Evolutionary conservation across 2,797 vertebrate genomes (phyloP).

Genomic region (Sciaenops ocellatus): DNA sequence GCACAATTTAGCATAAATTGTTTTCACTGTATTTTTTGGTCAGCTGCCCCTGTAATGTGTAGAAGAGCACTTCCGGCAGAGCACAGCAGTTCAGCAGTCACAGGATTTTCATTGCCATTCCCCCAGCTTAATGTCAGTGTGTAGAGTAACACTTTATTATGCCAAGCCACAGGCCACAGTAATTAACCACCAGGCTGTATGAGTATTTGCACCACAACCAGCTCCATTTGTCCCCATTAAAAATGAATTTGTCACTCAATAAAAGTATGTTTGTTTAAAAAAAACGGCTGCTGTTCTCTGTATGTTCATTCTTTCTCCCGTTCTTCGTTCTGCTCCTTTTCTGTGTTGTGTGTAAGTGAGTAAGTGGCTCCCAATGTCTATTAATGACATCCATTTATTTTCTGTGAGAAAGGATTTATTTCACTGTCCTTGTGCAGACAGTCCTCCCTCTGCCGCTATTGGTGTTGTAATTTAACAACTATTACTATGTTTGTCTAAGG

Average conservation of each 20-base stretch:
- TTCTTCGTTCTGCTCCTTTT: slow-evolving; percentile 22
- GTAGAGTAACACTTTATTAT: slow-evolving; percentile 44
- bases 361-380: slow-evolving; percentile 64
- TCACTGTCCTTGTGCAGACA: slow-evolving; percentile 63
- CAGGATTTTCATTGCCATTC: slow-evolving; percentile 51
- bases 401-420: slow-evolving; percentile 69
- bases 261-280: slow-evolving; percentile 67
- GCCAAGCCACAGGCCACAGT: slow-evolving; percentile 61
- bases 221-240: slow-evolving; percentile 72
- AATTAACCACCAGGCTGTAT: slow-evolving; percentile 65
- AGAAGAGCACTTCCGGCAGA: neutral
- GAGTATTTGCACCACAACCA: slow-evolving; percentile 61
- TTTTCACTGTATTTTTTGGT: neutral
- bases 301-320: slow-evolving; percentile 32
- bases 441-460: slow-evolving; percentile 59
- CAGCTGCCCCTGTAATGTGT: slow-evolving; percentile 22
- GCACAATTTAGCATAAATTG: neutral
- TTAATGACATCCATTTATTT: slow-evolving; percentile 81
- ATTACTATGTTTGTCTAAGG: slow-evolving; percentile 79
- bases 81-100: slow-evolving; percentile 13
- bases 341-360: slow-evolving; percentile 47
- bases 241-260: slow-evolving; percentile 73
- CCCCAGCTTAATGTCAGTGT: slow-evolving; percentile 35
- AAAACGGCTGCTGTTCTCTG: slow-evolving; percentile 23
- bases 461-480: slow-evolving; percentile 75